These are phyloP conservation scores for Megalopta genalis DNA, from an alignment of 1,140 invertebrate genomes.

Conservation along the genomic window DNA sequence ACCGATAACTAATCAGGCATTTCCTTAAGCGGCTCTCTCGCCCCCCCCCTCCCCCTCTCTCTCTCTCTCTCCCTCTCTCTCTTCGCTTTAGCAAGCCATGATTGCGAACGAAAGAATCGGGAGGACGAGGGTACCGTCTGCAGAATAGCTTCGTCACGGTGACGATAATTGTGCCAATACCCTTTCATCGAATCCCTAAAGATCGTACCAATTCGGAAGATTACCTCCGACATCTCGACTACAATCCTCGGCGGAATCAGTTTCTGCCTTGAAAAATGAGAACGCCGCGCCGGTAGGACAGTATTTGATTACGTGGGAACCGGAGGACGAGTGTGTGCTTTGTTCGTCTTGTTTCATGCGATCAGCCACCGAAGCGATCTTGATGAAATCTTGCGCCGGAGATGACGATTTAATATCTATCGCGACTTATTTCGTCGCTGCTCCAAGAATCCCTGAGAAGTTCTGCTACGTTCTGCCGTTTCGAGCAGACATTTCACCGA, in stretches of 20 bases:
- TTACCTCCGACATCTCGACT: slow-evolving; percentile 37
- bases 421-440: not conserved
- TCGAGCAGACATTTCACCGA: no score
- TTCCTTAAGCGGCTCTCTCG: not conserved
- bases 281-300: slow-evolving; percentile 23
- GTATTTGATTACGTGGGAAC: slow-evolving; percentile 41
- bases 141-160: slow-evolving; percentile 38
- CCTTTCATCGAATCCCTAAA: slow-evolving; percentile 42
- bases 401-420: slow-evolving; percentile 25
- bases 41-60: no score
- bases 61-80: not conserved
- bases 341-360: slow-evolving; percentile 17
- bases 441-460: not conserved
- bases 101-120: slow-evolving; percentile 22
- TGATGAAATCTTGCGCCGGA: slow-evolving; percentile 12
- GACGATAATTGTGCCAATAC: slow-evolving; percentile 40
- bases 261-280: slow-evolving; percentile 33
- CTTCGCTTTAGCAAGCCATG: not conserved
- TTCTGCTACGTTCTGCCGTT: not conserved
- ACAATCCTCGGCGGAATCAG: slow-evolving; percentile 32
- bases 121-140: slow-evolving; percentile 10
- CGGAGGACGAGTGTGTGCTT: not conserved
- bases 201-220: slow-evolving; percentile 39
- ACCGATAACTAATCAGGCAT: not conserved
- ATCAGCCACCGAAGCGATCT: not conserved